These are phyloP conservation scores for Lerema accius DNA, from an alignment of 1,140 invertebrate genomes.

Conservation along the genomic window DNA sequence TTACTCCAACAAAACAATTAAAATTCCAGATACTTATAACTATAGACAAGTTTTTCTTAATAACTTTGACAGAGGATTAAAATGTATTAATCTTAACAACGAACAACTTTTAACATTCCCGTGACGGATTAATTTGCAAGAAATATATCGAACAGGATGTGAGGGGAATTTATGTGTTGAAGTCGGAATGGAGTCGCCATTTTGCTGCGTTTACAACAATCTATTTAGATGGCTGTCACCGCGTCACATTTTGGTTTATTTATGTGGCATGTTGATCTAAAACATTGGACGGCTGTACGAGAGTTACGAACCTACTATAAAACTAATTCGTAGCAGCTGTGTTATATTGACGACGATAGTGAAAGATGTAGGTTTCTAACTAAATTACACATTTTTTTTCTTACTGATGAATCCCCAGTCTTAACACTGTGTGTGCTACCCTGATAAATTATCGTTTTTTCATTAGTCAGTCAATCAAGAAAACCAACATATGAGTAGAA, in stretches of 20 bases:
- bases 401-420: too few species aligned
- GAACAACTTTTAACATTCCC: constrained; percentile 9
- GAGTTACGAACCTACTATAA: neutral
- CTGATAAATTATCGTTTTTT: too few species aligned
- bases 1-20: too few species aligned
- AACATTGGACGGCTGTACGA: constrained; percentile 16
- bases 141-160: constrained; percentile 23
- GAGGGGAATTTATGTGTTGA: constrained; percentile 12
- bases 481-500: too few species aligned
- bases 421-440: too few species aligned
- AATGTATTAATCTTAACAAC: too few species aligned
- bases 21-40: too few species aligned
- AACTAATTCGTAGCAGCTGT: neutral
- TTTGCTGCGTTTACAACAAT: constrained; percentile 23
- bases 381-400: too few species aligned
- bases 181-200: constrained; percentile 15
- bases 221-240: constrained; percentile 22
- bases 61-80: too few species aligned
- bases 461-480: too few species aligned
- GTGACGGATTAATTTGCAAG: constrained; percentile 19
- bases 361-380: too few species aligned
- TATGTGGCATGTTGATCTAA: constrained; percentile 19
- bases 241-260: constrained; percentile 28
- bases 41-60: too few species aligned
- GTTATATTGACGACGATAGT: neutral